These are phyloP conservation scores for Potamilus streckersoni DNA, from an alignment of 1,140 invertebrate genomes.

Conservation along the genomic window DNA sequence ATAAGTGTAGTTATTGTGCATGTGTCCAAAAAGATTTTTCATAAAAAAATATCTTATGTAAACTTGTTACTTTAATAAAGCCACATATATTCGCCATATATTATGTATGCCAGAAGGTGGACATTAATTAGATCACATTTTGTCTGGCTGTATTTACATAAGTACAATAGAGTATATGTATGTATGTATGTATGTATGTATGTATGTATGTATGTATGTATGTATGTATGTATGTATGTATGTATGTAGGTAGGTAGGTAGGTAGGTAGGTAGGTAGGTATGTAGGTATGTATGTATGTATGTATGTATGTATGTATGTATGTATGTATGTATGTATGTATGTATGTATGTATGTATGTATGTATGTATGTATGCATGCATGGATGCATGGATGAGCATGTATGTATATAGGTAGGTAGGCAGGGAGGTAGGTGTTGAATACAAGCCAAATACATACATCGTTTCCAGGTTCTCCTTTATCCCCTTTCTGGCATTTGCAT, in stretches of 20 bases:
- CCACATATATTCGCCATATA: no score
- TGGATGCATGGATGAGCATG: neutral
- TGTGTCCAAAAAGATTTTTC: no score
- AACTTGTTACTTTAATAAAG: no score
- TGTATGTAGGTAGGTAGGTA: neutral
- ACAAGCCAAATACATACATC: slow-evolving; percentile 8
- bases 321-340: neutral
- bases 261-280: neutral
- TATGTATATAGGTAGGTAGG: neutral
- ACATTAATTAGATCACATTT: no score
- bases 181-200: neutral
- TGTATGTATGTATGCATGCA: neutral
- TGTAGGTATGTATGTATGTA: neutral
- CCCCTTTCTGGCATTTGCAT: slow-evolving; percentile 24
- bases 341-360: slow-evolving; percentile 1
- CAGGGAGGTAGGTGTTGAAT: no score
- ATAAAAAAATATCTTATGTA: no score
- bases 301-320: neutral
- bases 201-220: neutral
- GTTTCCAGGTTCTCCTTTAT: slow-evolving; percentile 21
- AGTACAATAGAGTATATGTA: neutral
- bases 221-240: neutral
- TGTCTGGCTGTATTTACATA: no score
- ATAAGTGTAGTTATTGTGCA: no score
- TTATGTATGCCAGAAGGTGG: no score